phyloP scores from a whole-genome alignment of 2,888 invertebrate genomes.

The Troides helena region DNA sequence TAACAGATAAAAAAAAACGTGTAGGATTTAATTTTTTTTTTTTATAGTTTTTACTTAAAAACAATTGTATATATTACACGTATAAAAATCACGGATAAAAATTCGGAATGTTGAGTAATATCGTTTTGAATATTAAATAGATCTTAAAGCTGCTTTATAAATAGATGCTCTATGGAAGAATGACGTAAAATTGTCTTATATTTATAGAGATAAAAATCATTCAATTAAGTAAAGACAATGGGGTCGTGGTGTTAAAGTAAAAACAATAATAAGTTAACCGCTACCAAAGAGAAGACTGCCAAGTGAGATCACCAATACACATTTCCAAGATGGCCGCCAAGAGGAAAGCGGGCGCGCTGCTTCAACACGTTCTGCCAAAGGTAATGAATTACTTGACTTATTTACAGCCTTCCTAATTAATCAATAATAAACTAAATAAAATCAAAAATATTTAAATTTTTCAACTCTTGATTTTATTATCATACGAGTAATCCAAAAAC shows the following conservation, averaged over 20 bases:
- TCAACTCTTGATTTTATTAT: background rate
- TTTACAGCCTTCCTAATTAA: background rate
- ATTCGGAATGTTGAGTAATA: background rate
- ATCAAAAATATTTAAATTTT: background rate
- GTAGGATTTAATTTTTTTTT: too few species aligned
- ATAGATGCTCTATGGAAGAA: slow-evolving; percentile 33
- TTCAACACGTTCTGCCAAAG: slow-evolving; percentile 83
- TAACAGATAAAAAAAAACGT: too few species aligned
- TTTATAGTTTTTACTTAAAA: too few species aligned
- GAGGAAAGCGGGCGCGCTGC: slow-evolving; percentile 86
- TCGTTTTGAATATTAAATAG: background rate
- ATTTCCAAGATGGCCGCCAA: slow-evolving; percentile 84
- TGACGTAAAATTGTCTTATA: slow-evolving; percentile 13
- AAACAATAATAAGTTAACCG: slow-evolving; percentile 37
- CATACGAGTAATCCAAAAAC: too few species aligned
- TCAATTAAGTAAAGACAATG: slow-evolving; percentile 50
- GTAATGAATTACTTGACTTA: slow-evolving; percentile 52
- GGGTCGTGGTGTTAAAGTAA: slow-evolving; percentile 57
- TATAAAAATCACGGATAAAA: slow-evolving; percentile 1
- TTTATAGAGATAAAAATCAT: slow-evolving; percentile 27
- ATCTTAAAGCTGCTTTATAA: background rate
- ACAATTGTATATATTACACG: background rate
- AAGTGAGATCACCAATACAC: slow-evolving; percentile 56
- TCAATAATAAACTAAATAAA: background rate
- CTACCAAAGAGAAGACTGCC: slow-evolving; percentile 69